Base-by-base conservation (phyloP, 2,888 invertebrate species). In the Parnassius apollo region DNA sequence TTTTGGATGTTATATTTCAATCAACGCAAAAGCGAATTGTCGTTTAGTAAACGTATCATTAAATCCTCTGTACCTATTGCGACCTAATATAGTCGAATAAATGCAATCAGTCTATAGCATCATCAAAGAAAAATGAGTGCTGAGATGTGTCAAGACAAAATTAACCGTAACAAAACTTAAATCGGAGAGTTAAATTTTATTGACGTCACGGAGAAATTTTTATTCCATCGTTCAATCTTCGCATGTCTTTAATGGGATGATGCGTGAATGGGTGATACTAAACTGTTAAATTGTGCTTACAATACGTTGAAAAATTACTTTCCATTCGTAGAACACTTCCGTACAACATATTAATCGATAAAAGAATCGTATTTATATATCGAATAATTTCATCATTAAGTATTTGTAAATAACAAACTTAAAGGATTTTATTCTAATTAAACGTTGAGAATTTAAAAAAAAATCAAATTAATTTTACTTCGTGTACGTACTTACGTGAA, bases 81-180 rank as follows among this genome's bases (percentile, higher is more conserved):
- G 61, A 59, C 63, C 65, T 69, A 70, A 72, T 74, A 72, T 68
- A 70, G 66, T 64, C 69, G 65, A 69, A 67, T 64, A 71, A 75
- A 71, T 62, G 72, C 69, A 74, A 83, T 85, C 83, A 83, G 83
- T 84, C 77, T 73, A 72, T 72, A 63, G 68, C 74, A 75, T 81
- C 81, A 78, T 85, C 81, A 84, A 70, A 73, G 68, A 68, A 72
- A 75, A 75, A 76, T 75, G 74, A 72, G 69, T 61, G 72, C 63
- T 62, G 72, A 68, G 68, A 57, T 61, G 72, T 69, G 73, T 58
- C 60, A 70, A 66, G 68, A 63, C 64, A 69, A 76, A 76, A 85
- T 83, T 80, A 75, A 73, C 78, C 80, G 78, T 76, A 74, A 71
- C 80, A 75, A 77, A 80, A 71, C 65, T 62, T 66, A 72, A 74